Evolutionary conservation across 2,113 vertebrate species (phyloP), one percentile per base, ranked within the genome.

Genomic region (Solenodon paradoxus): DNA sequence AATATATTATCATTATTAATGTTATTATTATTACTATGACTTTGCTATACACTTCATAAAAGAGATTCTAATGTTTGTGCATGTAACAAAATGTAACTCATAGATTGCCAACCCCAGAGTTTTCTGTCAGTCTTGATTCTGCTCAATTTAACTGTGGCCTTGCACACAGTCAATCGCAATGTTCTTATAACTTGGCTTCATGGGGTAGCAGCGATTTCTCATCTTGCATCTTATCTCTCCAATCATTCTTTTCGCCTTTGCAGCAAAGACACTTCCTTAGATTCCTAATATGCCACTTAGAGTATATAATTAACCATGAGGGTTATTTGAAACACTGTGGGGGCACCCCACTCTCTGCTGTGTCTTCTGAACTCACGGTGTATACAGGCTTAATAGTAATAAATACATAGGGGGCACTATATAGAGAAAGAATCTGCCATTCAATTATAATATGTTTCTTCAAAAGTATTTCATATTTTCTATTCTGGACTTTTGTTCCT

Each of bases 91-190:
- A 92, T 94, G 88, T 95, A 72, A 92, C 88, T 49, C 71, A 24
- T 5, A 78, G 61, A 89, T 71, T 94, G 63, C 59, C 40, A 93
- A 49, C 24, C 53, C 38, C 49, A 49, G 85, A 95, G 91, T 84
- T 86, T 77, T 47, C 95, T 97, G 83, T 92, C 97, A 93, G 22
- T 96, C 96, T 96, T 95, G 40, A 95, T 95, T 94, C 68, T 83
- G 53, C 74, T 96, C 93, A 96, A 72, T 97, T 95, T 96, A 95
- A 35, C 22, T 78, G 66, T 92, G 79, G 40, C 47, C 87, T 96
- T 85, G 90, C 82, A 79, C 80, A 80, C 74, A 88, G 64, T 95
- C 84, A 90, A 24, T 97, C 93, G 89, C 85, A 91, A 53, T 55
- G 53, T 92, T 81, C 72, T 92, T 93, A 91, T 88, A 78, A 80